These are phyloP conservation scores for Crotalus viridis DNA, from an alignment of 2,113 vertebrate genomes.

Conservation along the genomic window DNA sequence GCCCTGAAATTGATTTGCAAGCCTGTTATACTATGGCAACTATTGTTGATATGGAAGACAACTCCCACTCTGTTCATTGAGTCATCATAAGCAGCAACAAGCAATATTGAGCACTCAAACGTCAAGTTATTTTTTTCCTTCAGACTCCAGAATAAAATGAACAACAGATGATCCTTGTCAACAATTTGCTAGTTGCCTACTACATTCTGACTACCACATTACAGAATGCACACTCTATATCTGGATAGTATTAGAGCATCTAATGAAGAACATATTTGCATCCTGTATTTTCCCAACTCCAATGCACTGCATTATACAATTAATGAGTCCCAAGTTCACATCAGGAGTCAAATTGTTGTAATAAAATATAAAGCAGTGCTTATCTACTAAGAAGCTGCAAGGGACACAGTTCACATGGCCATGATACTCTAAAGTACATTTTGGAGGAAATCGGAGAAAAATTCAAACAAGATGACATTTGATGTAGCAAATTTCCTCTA, in stretches of 20 bases:
- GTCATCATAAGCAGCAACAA: constrained; percentile 39
- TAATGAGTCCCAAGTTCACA: constrained; percentile 60
- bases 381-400: constrained; percentile 49
- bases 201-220: constrained; percentile 52
- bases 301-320: constrained; percentile 55
- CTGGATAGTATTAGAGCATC: constrained; percentile 65
- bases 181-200: constrained; percentile 62
- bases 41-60: constrained; percentile 16
- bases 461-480: constrained; percentile 52
- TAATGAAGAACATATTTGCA: constrained; percentile 85
- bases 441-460: constrained; percentile 66
- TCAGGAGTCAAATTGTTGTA: constrained; percentile 59
- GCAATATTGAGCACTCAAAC: constrained; percentile 29
- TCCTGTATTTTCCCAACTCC: constrained; percentile 76
- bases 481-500: constrained; percentile 70
- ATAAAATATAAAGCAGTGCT: constrained; percentile 61
- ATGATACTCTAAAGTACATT: constrained; percentile 48
- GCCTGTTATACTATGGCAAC: neutral
- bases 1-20: neutral
- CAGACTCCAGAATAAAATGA: constrained; percentile 52
- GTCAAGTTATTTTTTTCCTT: constrained; percentile 39
- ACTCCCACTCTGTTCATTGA: constrained; percentile 34
- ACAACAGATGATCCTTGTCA: constrained; percentile 65
- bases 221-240: constrained; percentile 56
- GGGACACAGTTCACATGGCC: constrained; percentile 57